phyloP scores from a whole-genome alignment of 1,140 invertebrate species.

The Aporrectodea caliginosa region DNA sequence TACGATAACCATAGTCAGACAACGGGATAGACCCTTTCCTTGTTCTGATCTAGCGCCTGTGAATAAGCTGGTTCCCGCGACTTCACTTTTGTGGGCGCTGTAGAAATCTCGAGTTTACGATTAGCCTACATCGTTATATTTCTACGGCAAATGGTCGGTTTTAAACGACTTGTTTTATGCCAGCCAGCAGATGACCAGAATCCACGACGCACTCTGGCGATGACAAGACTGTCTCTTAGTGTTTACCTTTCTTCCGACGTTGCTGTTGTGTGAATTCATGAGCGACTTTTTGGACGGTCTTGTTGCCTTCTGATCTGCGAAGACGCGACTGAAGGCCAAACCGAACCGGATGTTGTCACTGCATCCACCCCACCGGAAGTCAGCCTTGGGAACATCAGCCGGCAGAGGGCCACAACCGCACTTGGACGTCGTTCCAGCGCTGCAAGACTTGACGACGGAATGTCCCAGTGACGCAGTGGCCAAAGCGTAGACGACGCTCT shows the following conservation, averaged over 20 bases:
- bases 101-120: too few species aligned
- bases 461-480: constrained; percentile 68
- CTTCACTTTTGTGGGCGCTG: too few species aligned
- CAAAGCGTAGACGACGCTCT: constrained; percentile 70
- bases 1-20: too few species aligned
- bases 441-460: constrained; percentile 67
- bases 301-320: constrained; percentile 51
- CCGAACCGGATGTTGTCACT: constrained; percentile 93
- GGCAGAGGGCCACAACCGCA: constrained; percentile 67
- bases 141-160: too few species aligned
- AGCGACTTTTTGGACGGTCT: constrained; percentile 40
- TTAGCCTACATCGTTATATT: too few species aligned
- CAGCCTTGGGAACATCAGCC: constrained; percentile 41
- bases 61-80: too few species aligned
- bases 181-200: too few species aligned
- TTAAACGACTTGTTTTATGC: too few species aligned
- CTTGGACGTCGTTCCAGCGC: constrained; percentile 63
- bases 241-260: constrained; percentile 58
- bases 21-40: too few species aligned
- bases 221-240: too few species aligned
- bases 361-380: constrained; percentile 86
- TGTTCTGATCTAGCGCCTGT: too few species aligned
- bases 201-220: too few species aligned
- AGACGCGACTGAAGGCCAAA: constrained; percentile 86
- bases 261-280: constrained; percentile 60